Conservation (phyloP, 2,888 invertebrate species). For the Hirtodrosophila cameraria region DNA sequence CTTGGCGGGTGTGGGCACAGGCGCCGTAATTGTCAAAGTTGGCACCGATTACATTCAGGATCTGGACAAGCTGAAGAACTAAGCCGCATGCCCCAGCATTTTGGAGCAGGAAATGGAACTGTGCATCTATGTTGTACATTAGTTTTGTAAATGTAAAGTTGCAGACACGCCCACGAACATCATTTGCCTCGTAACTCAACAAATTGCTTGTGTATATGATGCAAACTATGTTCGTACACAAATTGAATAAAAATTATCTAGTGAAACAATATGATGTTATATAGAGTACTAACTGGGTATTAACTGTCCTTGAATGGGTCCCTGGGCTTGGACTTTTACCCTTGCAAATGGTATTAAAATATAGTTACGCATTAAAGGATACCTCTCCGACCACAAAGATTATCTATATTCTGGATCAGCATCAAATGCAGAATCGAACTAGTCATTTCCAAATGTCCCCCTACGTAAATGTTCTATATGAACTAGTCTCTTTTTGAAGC, state of each 20-base stretch:
- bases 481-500: too few species aligned
- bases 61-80: slow-evolving; percentile 77
- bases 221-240: slow-evolving; percentile 23
- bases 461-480: too few species aligned
- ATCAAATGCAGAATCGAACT: too few species aligned
- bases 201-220: too few species aligned
- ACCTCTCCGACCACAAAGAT: too few species aligned
- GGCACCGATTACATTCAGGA: slow-evolving; percentile 83
- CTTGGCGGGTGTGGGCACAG: slow-evolving; percentile 80
- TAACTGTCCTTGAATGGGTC: too few species aligned
- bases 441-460: too few species aligned
- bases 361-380: too few species aligned
- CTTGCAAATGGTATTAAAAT: too few species aligned
- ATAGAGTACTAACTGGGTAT: slow-evolving; percentile 4
- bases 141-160: slow-evolving; percentile 32
- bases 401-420: too few species aligned
- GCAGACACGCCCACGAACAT: slow-evolving; percentile 6
- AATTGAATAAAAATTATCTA: slow-evolving; percentile 47
- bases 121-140: slow-evolving; percentile 19
- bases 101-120: slow-evolving; percentile 15
- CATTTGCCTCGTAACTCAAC: slow-evolving; percentile 12
- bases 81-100: slow-evolving; percentile 3
- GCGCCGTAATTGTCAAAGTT: slow-evolving; percentile 81
- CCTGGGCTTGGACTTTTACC: too few species aligned
- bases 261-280: slow-evolving; percentile 22